Evolutionary conservation across 2,797 vertebrate genomes (phyloP), one percentile per base, ranked within the genome.

Genomic region (Cynodonichthys magdalenae): DNA sequence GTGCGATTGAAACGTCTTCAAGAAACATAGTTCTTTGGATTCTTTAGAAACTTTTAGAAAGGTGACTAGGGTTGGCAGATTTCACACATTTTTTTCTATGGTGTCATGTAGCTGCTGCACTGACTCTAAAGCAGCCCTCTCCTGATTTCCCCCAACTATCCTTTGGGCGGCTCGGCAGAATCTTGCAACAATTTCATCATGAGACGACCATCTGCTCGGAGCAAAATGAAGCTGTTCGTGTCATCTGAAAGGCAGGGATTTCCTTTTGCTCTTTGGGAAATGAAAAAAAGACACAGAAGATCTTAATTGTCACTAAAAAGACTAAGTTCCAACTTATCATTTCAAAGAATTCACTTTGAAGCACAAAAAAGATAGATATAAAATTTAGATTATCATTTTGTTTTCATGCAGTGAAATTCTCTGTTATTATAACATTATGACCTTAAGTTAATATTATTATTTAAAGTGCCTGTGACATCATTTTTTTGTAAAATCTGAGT

Each of bases 141-240:
- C 61, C 49, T 67, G 70, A 56, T 73, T 58, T 51, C 28, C 69
- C 69, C 45, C 34, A 57, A 18, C 69, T 28, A 18, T 53, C 69
- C 70, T 75, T 54, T 20, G n/a, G 49, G 66, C 68, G 70, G 63
- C 63, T 63, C 15, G 36, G 61, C 44, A 53, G 55, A 72, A 50
- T 58, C 59, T 57, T 80, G 78, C 70, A 75, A 72, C 31, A 64
- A 63, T 84, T 83, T 77, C 82, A 79, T 86, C 77, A 79, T 64
- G 69, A 71, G 64, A 66, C 24, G 12, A 34, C 71, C 74, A 76
- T 86, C 79, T 82, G 82, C 74, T 82, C 63, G 0, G 71, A 46
- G 70, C 31, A 20, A 62, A 64, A 65, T 55, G 7, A 73, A 66
- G 62, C 51, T 59, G 66, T 53, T 69, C 46, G 14, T 66, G 55